Percentiles rank a stretch among this genome's conserved stretches.
Conservation (phyloP, 2,113 vertebrate genomes). For the western clawed frog (Xenopus tropicalis) region UCB_Xtro_10.0 CM004445.2:29189001-29189500, state of each 20-base stretch:
- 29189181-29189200: not conserved
- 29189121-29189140: slow-evolving; percentile 36
- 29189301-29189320: not conserved
- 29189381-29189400: not conserved
- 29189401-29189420: not conserved
- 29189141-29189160: slow-evolving; percentile 8
- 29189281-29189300: not conserved
- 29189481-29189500: too few species aligned
- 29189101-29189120: slow-evolving; percentile 33
- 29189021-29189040: not conserved
- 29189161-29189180: not conserved
- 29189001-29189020: slow-evolving; percentile 14
- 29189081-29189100: slow-evolving; percentile 32
- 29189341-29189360: not conserved
- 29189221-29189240: not conserved
- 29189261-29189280: not conserved
- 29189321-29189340: not conserved
- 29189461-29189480: too few species aligned
- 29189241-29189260: not conserved
- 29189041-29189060: slow-evolving; percentile 5
- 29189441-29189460: too few species aligned
- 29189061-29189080: slow-evolving; percentile 2
- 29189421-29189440: too few species aligned
- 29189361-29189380: not conserved
- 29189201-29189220: not conserved